Conservation (phyloP, 2,888 invertebrate genomes). For the Protodeltote pygarga region DNA sequence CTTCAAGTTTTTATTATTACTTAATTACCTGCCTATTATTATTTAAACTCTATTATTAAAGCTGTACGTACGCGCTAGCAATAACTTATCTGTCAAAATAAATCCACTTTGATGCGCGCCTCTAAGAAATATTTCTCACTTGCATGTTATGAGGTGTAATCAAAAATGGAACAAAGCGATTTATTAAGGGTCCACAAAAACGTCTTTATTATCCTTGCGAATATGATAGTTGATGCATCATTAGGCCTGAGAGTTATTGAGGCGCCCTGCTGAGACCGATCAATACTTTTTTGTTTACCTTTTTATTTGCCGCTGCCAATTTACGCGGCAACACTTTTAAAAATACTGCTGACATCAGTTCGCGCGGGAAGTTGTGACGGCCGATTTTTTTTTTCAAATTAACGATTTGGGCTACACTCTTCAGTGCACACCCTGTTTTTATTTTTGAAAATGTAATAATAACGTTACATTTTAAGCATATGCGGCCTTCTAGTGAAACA, state of each 20-base stretch:
- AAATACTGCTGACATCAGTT: conserved; percentile 25
- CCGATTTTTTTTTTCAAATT: conserved; percentile 34
- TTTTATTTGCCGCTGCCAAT: conserved; percentile 48
- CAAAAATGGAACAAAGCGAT: conserved; percentile 47
- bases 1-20: conserved; percentile 22
- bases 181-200: conserved; percentile 52
- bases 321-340: conserved; percentile 47
- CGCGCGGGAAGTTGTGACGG: conserved; percentile 32
- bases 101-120: conserved; percentile 25
- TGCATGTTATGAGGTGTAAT: conserved; percentile 27
- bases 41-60: conserved; percentile 29
- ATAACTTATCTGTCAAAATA: conserved; percentile 39
- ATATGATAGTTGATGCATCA: conserved; percentile 58
- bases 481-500: conserved; percentile 23
- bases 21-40: conserved; percentile 39
- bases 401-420: conserved; percentile 49
- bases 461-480: conserved; percentile 16
- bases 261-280: conserved; percentile 60
- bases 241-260: conserved; percentile 55
- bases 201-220: conserved; percentile 57
- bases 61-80: conserved; percentile 11
- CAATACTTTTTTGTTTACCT: conserved; percentile 57
- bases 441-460: conserved; percentile 26
- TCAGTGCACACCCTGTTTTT: conserved; percentile 60
- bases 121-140: conserved; percentile 32